Conservation (phyloP, 2,888 invertebrate species). For the Mythimna albipuncta region DNA sequence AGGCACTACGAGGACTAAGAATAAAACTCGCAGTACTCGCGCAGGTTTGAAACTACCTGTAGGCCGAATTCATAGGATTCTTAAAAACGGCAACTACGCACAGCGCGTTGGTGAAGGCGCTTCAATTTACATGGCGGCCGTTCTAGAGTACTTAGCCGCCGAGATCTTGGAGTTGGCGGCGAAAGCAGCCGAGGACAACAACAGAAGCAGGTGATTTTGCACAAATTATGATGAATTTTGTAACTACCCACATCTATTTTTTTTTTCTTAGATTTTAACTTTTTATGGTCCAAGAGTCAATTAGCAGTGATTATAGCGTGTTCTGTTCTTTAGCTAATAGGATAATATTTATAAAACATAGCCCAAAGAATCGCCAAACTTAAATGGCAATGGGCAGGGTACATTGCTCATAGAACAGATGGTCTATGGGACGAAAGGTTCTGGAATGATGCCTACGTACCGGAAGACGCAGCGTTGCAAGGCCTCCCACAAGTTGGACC, state of each 20-base stretch:
- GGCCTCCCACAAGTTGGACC: too few species aligned
- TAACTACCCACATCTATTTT: slow-evolving; percentile 11
- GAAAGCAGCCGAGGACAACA: slow-evolving; percentile 93
- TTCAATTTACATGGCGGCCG: slow-evolving; percentile 90
- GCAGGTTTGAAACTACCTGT: slow-evolving; percentile 92
- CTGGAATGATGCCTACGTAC: too few species aligned
- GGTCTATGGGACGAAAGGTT: too few species aligned
- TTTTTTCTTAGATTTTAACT: not conserved
- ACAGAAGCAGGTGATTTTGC: slow-evolving; percentile 89
- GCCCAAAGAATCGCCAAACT: too few species aligned
- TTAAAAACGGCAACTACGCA: slow-evolving; percentile 92
- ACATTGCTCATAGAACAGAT: too few species aligned
- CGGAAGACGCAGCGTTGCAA: too few species aligned
- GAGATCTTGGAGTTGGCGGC: slow-evolving; percentile 93
- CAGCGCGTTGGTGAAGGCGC: slow-evolving; percentile 90
- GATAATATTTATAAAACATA: too few species aligned
- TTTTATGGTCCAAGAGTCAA: not conserved
- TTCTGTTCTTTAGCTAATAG: too few species aligned
- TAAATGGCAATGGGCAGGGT: too few species aligned
- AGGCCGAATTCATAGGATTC: slow-evolving; percentile 90
- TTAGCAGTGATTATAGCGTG: too few species aligned
- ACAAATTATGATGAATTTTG: not conserved
- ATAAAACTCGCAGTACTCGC: slow-evolving; percentile 88
- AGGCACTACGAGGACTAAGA: slow-evolving; percentile 74
- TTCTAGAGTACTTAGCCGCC: slow-evolving; percentile 92